phyloP scores from a whole-genome alignment of 2,113 vertebrate genomes.

The Trichomycterus rosablanca region DNA sequence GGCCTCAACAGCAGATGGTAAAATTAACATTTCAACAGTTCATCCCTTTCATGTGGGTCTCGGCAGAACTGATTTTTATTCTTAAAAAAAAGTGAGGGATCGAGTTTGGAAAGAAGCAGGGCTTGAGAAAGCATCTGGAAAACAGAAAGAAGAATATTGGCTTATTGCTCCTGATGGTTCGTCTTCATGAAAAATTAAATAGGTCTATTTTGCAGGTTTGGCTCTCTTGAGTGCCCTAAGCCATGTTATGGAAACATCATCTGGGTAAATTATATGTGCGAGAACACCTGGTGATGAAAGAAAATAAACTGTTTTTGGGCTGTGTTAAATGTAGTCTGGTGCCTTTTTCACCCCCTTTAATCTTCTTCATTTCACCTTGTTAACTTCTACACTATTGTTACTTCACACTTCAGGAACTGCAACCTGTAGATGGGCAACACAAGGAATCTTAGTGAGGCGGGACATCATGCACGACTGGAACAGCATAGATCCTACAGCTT shows the following conservation, averaged over 20 bases:
- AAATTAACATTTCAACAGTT: constrained; percentile 99
- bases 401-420: constrained; percentile 8
- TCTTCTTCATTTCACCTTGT: constrained; percentile 47
- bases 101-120: constrained; percentile 83
- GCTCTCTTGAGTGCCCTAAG: constrained; percentile 84
- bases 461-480: no score
- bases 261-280: constrained; percentile 88
- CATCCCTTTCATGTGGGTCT: constrained; percentile 92
- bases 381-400: constrained; percentile 47
- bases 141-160: constrained; percentile 90
- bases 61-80: constrained; percentile 76
- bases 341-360: constrained; percentile 51
- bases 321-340: constrained; percentile 51
- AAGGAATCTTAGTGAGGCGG: no score
- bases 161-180: constrained; percentile 91
- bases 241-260: constrained; percentile 95
- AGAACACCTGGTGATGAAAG: constrained; percentile 90
- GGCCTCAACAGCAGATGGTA: constrained; percentile 93
- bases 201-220: constrained; percentile 93
- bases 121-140: constrained; percentile 95
- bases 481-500: no score
- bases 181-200: constrained; percentile 96
- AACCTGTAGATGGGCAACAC: background rate
- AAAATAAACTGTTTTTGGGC: constrained; percentile 67
- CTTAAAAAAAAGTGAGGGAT: constrained; percentile 69